Percentiles rank a stretch among this genome's conserved stretches.
phyloP scores from a whole-genome alignment of 2,113 vertebrate genomes.

The Apistogramma diplotaenia region DNA sequence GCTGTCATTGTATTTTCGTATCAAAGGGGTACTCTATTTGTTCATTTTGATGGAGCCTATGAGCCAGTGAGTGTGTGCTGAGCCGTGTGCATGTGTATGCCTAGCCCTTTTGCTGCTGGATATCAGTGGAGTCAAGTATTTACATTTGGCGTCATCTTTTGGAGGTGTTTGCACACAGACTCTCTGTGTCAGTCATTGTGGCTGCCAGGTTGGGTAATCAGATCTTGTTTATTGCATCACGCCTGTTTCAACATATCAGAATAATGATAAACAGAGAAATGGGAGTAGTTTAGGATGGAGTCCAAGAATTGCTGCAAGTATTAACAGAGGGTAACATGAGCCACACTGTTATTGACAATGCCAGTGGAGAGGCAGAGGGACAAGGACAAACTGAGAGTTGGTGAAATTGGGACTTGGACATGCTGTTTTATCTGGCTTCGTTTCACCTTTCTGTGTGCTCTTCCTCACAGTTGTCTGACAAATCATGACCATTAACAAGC shows the following conservation, averaged over 20 bases:
- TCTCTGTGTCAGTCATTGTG: slow-evolving; percentile 44
- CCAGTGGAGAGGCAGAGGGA: slow-evolving; percentile 41
- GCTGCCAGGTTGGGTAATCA: slow-evolving; percentile 72
- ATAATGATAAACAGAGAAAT: slow-evolving; percentile 72
- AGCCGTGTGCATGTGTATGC: neutral
- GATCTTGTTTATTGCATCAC: slow-evolving; percentile 74
- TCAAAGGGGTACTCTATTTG: slow-evolving; percentile 44
- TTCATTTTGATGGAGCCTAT: slow-evolving; percentile 40
- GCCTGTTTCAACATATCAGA: slow-evolving; percentile 75
- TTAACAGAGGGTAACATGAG: slow-evolving; percentile 68
- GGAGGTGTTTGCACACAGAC: slow-evolving; percentile 68
- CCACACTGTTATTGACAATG: slow-evolving; percentile 61
- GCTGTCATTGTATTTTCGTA: slow-evolving; percentile 42
- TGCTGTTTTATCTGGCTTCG: neutral
- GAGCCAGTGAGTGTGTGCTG: slow-evolving; percentile 24
- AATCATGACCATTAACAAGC: neutral
- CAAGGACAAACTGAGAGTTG: slow-evolving; percentile 60
- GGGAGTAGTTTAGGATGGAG: slow-evolving; percentile 62
- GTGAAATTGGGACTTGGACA: slow-evolving; percentile 26
- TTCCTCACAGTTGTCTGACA: slow-evolving; percentile 26
- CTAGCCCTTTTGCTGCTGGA: slow-evolving; percentile 22
- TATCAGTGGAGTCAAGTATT: slow-evolving; percentile 66
- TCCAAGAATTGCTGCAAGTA: slow-evolving; percentile 63
- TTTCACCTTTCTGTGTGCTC: neutral
- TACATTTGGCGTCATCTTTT: slow-evolving; percentile 58